Base-by-base conservation (phyloP, 2,113 vertebrate genomes). In the Tyrannus savana region DNA sequence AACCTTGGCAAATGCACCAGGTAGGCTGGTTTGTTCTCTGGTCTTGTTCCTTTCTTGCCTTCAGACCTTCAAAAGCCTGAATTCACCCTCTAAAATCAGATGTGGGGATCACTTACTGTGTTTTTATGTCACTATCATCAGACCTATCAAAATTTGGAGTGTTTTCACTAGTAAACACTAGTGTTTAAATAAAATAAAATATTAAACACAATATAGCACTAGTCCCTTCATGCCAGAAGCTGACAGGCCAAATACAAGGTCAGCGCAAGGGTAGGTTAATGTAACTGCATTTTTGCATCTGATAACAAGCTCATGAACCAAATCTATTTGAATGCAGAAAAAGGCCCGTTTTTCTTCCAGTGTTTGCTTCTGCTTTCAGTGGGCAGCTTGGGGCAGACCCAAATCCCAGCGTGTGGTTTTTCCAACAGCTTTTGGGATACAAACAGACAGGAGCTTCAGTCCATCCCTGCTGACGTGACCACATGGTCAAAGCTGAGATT, bases 221-320 rank as follows among this genome's bases (percentile, higher is more conserved):
- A 0, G 0, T 19, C 37, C 4, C 0, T 62, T 76, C 22, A n/a
- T 63, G 44, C 39, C 41, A 42, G 56, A 87, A 50, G 24, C n/a
- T 28, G 53, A 18, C 19, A 41, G 24, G 63, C 52, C 37, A 59
- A 71, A 58, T 7, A 55, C 18, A 62, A 63, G 62, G 10, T 56
- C 59, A 81, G 53, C 17, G 47, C 49, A 73, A 46, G 39, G 66
- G 31, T 17, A 13, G 31, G 4, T 39, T 33, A 35, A 67, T 16
- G 24, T 27, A 71, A 31, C 13, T 64, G 44, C 5, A 4, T 81
- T 82, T 91, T 87, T 82, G n/a, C 28, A 19, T 64, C 41, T 73
- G 35, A 14, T 39, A 33, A 27, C 0, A 1, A 41, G 22, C 46
- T 74, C 39, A 74, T 42, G 39, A 84, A 44, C 22, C 31, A 47